Conservation (phyloP, 2,113 vertebrate species). For the Gymnorhina tibicen region DNA sequence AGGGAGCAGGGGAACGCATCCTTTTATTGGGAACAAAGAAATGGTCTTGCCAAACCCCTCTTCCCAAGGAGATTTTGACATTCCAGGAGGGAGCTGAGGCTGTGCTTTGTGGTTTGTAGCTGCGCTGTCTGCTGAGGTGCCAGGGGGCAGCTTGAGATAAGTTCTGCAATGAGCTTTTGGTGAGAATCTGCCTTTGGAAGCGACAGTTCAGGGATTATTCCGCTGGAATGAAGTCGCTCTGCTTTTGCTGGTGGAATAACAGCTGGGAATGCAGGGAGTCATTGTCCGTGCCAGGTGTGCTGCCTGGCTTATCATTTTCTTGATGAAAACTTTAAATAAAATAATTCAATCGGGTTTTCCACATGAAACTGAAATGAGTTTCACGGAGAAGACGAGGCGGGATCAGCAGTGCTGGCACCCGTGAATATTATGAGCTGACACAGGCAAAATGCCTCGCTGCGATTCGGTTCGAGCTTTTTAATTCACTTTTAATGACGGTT, state of each 20-base stretch:
- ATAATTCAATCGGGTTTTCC: not conserved
- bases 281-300: accelerated
- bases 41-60: no score
- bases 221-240: accelerated
- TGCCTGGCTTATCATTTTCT: not conserved
- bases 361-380: accelerated
- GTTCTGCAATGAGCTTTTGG: not conserved
- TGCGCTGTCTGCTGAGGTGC: not conserved
- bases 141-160: not conserved
- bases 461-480: accelerated
- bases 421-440: no score
- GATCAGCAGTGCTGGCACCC: accelerated
- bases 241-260: not conserved
- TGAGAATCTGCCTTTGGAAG: not conserved
- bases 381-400: accelerated
- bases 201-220: not conserved
- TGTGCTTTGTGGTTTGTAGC: accelerated
- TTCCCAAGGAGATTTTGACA: not conserved
- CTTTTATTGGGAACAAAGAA: not conserved
- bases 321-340: not conserved
- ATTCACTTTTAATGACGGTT: accelerated
- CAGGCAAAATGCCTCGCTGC: accelerated
- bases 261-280: not conserved
- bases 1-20: accelerated
- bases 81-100: not conserved